These are phyloP conservation scores for Clarias fuscus DNA, from an alignment of 2,797 vertebrate genomes.

Conservation along the genomic window DNA sequence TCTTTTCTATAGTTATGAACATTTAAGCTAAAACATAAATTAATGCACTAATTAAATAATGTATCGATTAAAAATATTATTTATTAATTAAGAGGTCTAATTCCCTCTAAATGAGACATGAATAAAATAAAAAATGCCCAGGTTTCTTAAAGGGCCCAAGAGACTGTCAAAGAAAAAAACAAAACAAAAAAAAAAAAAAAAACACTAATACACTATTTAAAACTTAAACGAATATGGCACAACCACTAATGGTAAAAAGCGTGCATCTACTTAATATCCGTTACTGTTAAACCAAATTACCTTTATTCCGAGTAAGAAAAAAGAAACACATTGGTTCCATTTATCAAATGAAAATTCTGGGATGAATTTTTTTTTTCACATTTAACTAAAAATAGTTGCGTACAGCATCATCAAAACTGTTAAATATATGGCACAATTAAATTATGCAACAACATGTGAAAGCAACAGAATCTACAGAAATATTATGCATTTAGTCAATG, in stretches of 20 bases:
- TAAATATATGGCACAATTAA: slow-evolving; percentile 12
- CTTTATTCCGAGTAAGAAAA: slow-evolving; percentile 34
- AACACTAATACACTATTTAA: neutral
- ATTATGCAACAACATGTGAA: neutral
- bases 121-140: neutral
- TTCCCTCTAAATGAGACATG: neutral
- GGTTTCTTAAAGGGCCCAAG: neutral
- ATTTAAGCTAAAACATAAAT: too few relatives aligned
- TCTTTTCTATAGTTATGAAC: too few relatives aligned
- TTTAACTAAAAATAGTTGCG: slow-evolving; percentile 19
- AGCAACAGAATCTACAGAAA: slow-evolving; percentile 28
- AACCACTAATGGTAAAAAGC: neutral
- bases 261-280: neutral
- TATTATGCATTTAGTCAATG: neutral
- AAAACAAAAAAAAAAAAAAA: neutral
- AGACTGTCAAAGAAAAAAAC: neutral
- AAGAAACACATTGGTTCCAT: neutral
- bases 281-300: neutral
- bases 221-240: neutral
- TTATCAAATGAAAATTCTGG: slow-evolving; percentile 26
- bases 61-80: neutral
- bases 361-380: slow-evolving; percentile 15
- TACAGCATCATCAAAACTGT: slow-evolving; percentile 24
- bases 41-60: too few relatives aligned
- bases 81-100: neutral